Evolutionary conservation across 2,797 vertebrate species (phyloP), one percentile per base, ranked within the genome.

Genomic region (Anomalospiza imberbis): DNA sequence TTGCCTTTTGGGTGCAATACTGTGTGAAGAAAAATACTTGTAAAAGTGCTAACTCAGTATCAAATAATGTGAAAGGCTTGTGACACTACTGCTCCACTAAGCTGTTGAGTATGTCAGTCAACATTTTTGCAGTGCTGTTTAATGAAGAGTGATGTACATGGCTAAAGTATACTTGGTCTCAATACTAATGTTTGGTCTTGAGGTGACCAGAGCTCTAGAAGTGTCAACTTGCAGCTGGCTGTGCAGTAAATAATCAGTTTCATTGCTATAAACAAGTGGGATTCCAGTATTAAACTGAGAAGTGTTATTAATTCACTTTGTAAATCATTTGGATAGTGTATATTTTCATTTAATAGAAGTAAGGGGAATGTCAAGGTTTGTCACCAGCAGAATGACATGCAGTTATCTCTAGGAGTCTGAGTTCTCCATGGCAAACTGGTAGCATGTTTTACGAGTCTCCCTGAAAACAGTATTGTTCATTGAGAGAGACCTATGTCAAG

Each of bases 351-450:
- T 70, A 58, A 25, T 26, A 44, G 20, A 60, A 79, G 18, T 40
- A 58, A 50, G 7, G 8, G 10, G 4, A 73, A n/a, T 32, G 34
- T 28, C 29, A 32, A 1, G 29, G 29, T 54, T 60, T 62, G 12
- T 81, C 51, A 54, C 12, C 3, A 5, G 7, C 42, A 75, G 36
- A 67, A 48, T 47, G 34, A 19, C 8, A 8, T 16, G 8, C 5
- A 28, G 29, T 61, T 66, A 16, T 20, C 36, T 61, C 19, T 28
- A 54, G 26, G 36, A 61, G 13, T 66, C 25, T 15, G 8, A 7
- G 13, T 26, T 54, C 12, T 45, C 10, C 0, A 0, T 53, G 40
- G 13, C 53, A 67, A 29, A 34, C 8, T 36, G 26, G 16, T 31
- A 61, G 32, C 21, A 25, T 1, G 1, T 34, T 91, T 86, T 54